A percentile compares a stretch with the other conserved stretches of the same genome.
These are phyloP conservation scores for Griposia aprilina DNA, from an alignment of 2,888 invertebrate species.

Conservation along the genomic window DNA sequence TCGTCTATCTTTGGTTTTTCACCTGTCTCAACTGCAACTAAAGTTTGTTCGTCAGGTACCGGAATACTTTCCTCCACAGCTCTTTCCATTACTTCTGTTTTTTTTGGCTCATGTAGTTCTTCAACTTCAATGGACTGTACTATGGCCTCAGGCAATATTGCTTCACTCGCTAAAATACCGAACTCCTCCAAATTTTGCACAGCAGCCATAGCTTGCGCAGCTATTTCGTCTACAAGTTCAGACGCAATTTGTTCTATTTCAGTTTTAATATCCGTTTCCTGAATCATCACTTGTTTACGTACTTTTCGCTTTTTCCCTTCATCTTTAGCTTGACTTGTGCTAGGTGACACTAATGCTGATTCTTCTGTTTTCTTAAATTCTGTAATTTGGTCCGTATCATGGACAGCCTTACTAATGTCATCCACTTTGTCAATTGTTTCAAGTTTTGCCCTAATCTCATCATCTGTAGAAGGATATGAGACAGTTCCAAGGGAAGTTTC, in stretches of 20 bases:
- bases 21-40: neutral
- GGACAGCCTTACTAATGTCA: neutral
- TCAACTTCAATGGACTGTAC: neutral
- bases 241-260: conserved; percentile 51
- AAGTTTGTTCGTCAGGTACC: neutral
- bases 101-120: neutral
- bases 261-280: conserved; percentile 37
- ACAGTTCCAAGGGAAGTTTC: neutral
- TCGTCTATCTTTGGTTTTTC: neutral
- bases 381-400: neutral
- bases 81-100: neutral
- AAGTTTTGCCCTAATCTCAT: neutral
- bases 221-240: conserved; percentile 54
- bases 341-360: neutral
- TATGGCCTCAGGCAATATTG: neutral
- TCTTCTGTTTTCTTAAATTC: conserved; percentile 4
- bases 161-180: neutral
- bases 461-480: neutral
- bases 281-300: conserved; percentile 40
- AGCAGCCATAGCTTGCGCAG: conserved; percentile 43
- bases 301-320: conserved; percentile 22
- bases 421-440: neutral
- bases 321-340: conserved; percentile 4
- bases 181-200: conserved; percentile 38
- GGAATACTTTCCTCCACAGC: neutral